Conservation (phyloP, 2,113 vertebrate genomes). For the Spheniscus mendiculus region DNA sequence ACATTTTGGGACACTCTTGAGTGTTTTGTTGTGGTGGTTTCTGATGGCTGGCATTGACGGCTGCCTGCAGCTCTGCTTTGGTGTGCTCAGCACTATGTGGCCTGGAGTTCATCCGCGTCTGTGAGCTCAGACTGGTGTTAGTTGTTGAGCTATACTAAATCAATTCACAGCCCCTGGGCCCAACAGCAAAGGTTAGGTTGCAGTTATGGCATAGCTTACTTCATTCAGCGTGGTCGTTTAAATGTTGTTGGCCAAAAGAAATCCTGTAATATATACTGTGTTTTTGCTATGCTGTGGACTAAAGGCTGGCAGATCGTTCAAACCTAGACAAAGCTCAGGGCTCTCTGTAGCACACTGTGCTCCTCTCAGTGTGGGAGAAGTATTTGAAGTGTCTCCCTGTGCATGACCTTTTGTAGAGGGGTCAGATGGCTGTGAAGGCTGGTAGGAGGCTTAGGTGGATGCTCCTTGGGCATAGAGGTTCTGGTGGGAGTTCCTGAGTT, state of each 20-base stretch:
- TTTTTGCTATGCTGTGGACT: not conserved
- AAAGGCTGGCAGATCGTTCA: not conserved
- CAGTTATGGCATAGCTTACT: not conserved
- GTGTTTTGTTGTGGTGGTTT: not conserved
- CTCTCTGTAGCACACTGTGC: not conserved
- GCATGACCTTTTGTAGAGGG: not conserved
- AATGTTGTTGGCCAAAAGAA: not conserved
- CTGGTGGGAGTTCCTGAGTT: not conserved
- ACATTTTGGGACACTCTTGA: accelerated
- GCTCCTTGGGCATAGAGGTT: not conserved
- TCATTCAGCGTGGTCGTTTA: not conserved
- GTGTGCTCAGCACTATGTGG: accelerated
- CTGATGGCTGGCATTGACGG: accelerated
- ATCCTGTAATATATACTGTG: not conserved
- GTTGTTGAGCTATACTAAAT: not conserved
- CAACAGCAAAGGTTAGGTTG: accelerated
- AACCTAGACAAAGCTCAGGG: not conserved
- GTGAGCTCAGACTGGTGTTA: not conserved
- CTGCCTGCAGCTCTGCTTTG: not conserved
- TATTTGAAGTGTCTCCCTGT: not conserved
- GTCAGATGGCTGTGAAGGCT: not conserved
- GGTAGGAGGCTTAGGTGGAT: not conserved
- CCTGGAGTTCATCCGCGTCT: not conserved
- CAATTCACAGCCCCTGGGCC: not conserved
- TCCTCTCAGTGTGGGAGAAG: not conserved